Evolutionary conservation across 2,888 invertebrate genomes (phyloP).

Genomic region (Orchesella flavescens): DNA sequence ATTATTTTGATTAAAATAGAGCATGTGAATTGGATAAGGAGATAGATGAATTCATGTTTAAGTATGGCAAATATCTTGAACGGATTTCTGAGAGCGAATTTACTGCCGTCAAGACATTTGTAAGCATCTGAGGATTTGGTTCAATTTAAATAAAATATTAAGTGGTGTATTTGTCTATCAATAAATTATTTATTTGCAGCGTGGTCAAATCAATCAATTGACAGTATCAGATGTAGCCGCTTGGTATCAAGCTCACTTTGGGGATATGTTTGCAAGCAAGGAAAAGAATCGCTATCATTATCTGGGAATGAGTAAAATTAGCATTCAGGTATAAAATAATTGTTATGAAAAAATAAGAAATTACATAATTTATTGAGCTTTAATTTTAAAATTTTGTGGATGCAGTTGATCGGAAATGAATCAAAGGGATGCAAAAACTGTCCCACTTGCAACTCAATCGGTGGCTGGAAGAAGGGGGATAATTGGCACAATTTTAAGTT

Average conservation of each 20-base stretch:
- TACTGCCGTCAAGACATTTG: not conserved
- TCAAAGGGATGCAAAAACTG: not conserved
- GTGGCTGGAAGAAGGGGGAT: not conserved
- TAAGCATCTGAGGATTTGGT: not conserved
- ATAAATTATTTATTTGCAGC: not conserved
- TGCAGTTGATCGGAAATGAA: not conserved
- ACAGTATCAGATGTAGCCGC: not conserved
- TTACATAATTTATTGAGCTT: not conserved
- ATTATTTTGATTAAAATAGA: not conserved
- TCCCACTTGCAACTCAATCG: not conserved
- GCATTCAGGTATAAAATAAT: not conserved
- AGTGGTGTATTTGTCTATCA: not conserved
- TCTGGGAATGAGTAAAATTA: not conserved
- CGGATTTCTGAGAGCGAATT: not conserved
- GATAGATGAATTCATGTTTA: not conserved
- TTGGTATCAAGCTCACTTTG: not conserved
- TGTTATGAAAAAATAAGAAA: not conserved
- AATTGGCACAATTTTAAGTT: not conserved
- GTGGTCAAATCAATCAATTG: not conserved
- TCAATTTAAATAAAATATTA: not conserved
- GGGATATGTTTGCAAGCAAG: not conserved
- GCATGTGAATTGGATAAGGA: not conserved
- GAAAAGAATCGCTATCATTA: not conserved
- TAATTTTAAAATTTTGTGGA: not conserved
- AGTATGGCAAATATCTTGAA: not conserved